Percentiles rank a stretch among this genome's conserved stretches.
These are phyloP conservation scores for Clostera curtula DNA, from an alignment of 2,888 invertebrate species.

Conservation along the genomic window DNA sequence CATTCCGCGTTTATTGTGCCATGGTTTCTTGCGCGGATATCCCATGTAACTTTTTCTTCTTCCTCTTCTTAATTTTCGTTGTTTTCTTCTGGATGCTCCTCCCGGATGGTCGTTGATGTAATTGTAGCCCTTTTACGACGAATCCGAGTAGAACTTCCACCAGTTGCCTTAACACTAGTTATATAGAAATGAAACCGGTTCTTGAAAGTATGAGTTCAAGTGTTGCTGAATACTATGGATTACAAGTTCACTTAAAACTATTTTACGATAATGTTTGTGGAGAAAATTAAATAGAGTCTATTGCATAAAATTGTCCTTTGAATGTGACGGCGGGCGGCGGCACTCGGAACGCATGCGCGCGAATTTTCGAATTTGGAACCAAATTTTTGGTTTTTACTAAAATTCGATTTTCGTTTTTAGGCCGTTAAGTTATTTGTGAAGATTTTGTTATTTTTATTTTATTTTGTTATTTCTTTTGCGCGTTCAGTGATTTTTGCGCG, in stretches of 20 bases:
- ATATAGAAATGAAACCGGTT: constrained; percentile 65
- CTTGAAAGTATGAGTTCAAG: constrained; percentile 59
- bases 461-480: constrained; percentile 33
- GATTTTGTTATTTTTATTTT: constrained; percentile 20
- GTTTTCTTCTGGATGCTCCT: constrained; percentile 40
- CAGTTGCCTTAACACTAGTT: constrained; percentile 71
- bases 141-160: constrained; percentile 63
- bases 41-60: constrained; percentile 47
- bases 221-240: constrained; percentile 71
- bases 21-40: constrained; percentile 48
- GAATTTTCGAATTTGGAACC: constrained; percentile 61
- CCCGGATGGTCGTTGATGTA: constrained; percentile 67
- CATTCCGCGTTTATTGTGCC: constrained; percentile 48
- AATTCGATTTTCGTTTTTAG: constrained; percentile 46
- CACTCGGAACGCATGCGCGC: constrained; percentile 63
- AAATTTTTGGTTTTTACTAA: constrained; percentile 61
- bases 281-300: constrained; percentile 64
- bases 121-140: constrained; percentile 57
- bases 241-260: constrained; percentile 69
- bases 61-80: constrained; percentile 37
- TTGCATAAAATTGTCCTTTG: constrained; percentile 70
- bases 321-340: constrained; percentile 68
- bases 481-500: constrained; percentile 56
- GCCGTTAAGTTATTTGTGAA: constrained; percentile 30
- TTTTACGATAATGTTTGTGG: constrained; percentile 53